These are phyloP conservation scores for Diadophis punctatus DNA, from an alignment of 2,113 vertebrate species.

Conservation along the genomic window DNA sequence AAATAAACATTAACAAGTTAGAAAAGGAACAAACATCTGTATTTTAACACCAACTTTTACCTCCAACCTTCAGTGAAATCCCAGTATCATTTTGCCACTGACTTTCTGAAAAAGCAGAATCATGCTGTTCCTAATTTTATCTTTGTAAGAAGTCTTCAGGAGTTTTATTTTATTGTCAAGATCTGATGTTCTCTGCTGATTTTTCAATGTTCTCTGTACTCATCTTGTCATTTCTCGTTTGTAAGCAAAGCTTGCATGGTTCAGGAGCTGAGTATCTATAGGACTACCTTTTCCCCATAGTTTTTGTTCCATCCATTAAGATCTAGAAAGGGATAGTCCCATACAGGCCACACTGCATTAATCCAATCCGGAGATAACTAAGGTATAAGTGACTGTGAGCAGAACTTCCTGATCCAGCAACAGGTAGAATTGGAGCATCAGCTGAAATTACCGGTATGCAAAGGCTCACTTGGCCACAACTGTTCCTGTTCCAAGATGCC, in stretches of 20 bases:
- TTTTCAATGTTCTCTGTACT: background rate
- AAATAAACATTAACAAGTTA: background rate
- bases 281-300: background rate
- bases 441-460: background rate
- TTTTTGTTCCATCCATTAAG: background rate
- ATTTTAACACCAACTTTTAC: background rate
- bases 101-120: background rate
- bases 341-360: background rate
- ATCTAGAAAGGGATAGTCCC: background rate
- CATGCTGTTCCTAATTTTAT: background rate
- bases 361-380: background rate
- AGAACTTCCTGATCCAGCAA: background rate
- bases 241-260: background rate
- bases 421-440: background rate
- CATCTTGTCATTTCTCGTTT: background rate
- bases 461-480: background rate
- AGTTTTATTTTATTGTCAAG: background rate
- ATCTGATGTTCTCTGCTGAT: background rate
- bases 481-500: background rate
- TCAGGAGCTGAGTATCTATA: background rate
- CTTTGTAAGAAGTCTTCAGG: background rate
- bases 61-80: conserved; percentile 2
- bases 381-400: background rate
- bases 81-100: background rate
- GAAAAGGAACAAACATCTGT: fast-evolving